Conservation (phyloP, 92 coral and sea anemone genomes). For the Epizoanthus rinbou region DNA sequence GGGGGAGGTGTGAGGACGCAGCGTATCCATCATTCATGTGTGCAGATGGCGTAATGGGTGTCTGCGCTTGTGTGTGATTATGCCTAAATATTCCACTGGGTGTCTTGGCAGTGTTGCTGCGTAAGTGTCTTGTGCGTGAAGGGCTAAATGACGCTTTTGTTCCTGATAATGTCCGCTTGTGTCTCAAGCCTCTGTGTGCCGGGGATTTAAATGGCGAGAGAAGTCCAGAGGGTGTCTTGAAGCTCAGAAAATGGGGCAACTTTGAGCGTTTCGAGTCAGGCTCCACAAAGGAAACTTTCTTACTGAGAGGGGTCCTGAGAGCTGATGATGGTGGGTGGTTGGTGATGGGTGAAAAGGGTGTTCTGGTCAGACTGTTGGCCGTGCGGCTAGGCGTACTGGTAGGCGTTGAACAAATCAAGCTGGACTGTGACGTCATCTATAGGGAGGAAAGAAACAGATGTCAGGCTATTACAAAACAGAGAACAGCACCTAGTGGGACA, state of each 20-base stretch:
- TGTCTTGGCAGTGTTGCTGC: constrained; percentile 55
- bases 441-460: not conserved
- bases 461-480: not conserved
- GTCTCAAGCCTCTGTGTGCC: constrained; percentile 8
- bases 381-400: not conserved
- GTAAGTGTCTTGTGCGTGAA: constrained; percentile 43
- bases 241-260: not conserved
- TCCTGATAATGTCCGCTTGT: constrained; percentile 60
- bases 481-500: not conserved
- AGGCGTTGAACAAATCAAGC: constrained; percentile 27
- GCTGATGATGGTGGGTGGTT: constrained; percentile 24
- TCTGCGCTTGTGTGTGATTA: constrained; percentile 4
- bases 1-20: constrained; percentile 22
- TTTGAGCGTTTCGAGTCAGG: not conserved
- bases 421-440: constrained; percentile 36
- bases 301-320: constrained; percentile 3
- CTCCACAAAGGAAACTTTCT: constrained; percentile 15
- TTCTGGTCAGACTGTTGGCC: not conserved
- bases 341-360: constrained; percentile 39
- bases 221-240: constrained; percentile 60
- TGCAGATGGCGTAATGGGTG: constrained; percentile 58
- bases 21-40: constrained; percentile 36
- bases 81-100: constrained; percentile 37
- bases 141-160: constrained; percentile 52
- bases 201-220: constrained; percentile 57